Evolutionary conservation across 2,113 vertebrate genomes (phyloP), one percentile per base, ranked within the genome.

Genomic region (Peromyscus californicus): DNA sequence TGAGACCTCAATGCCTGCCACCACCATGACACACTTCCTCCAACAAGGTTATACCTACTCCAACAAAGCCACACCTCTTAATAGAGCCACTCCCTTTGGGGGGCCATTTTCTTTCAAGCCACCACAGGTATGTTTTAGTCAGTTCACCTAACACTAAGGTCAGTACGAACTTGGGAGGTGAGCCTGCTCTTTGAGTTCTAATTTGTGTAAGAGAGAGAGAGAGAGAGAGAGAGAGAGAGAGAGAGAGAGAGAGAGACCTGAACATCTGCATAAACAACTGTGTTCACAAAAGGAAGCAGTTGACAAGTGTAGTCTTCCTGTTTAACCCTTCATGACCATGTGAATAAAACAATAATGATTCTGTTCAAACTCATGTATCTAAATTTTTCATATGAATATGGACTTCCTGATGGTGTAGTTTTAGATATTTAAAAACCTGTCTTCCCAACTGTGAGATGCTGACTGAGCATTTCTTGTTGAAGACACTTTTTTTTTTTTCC

Each of bases 391-490:
- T 69, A 83, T 86, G 87, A 21, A 59, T 26, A n/a, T 57, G n/a
- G 36, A 82, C 33, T n/a, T 82, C 51, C 10, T 82, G 79, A 57
- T 82, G 51, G 51, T n/a, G 57, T 82, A 57, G 54, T 89, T 13
- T 92, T 63, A 7, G 59, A 29, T 7, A 82, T 57, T 57, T 57
- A 19, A 39, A 82, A 80, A 89, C 69, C 10, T 74, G 12, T 59
- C 19, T 86, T 90, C 15, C 29, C 89, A 86, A 59, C 86, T 96
- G 33, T 89, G 63, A 24, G 33, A 19, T 65, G 26, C 61, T 94
- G 21, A 51, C 90, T 61, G 59, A n/a, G 5, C 74, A 70, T 45
- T 96, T 90, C n/a, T 79, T 93, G 19, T 36, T 91, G 89, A 94
- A 48, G 29, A 67, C 10, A 48, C 3, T 51, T 51, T 48, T 87